Conservation (phyloP, 1,140 invertebrate genomes). For the Drosophila rhopaloa region DNA sequence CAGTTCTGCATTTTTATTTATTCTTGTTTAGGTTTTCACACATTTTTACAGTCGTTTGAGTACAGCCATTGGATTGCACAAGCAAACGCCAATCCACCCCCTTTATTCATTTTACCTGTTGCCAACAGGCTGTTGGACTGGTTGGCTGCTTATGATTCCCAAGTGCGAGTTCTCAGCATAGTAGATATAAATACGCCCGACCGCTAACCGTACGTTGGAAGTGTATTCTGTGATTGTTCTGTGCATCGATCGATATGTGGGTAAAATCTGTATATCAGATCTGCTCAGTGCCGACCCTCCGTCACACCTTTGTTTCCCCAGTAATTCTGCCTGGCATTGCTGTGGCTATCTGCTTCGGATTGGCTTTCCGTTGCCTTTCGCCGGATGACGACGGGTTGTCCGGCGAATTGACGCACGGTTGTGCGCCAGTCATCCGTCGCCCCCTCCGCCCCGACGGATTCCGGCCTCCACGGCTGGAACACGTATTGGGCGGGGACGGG, state of each 20-base stretch:
- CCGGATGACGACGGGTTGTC: conserved; percentile 74
- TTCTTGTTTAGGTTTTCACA: background rate
- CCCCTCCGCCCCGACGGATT: conserved; percentile 57
- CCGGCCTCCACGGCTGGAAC: conserved; percentile 60
- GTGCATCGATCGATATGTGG: conserved; percentile 84
- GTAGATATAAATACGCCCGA: conserved; percentile 50
- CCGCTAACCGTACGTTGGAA: conserved; percentile 19
- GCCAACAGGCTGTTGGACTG: too few species aligned
- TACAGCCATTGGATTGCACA: too few species aligned
- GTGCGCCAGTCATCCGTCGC: conserved; percentile 56
- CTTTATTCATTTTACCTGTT: background rate
- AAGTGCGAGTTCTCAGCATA: conserved; percentile 37
- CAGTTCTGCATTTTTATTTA: background rate
- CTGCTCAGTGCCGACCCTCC: conserved; percentile 84
- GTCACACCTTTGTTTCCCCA: conserved; percentile 84
- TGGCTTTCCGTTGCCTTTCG: conserved; percentile 78
- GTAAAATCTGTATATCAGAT: conserved; percentile 82
- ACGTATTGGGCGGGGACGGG: conserved; percentile 63
- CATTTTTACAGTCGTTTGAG: background rate
- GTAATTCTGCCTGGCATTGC: conserved; percentile 79
- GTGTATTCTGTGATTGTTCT: conserved; percentile 85
- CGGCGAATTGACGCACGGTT: conserved; percentile 77
- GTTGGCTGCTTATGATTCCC: conserved; percentile 55
- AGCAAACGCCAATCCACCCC: conserved; percentile 27
- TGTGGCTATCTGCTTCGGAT: conserved; percentile 68